Conservation (phyloP, 2,888 invertebrate species). For the Limenitis arthemis region DNA sequence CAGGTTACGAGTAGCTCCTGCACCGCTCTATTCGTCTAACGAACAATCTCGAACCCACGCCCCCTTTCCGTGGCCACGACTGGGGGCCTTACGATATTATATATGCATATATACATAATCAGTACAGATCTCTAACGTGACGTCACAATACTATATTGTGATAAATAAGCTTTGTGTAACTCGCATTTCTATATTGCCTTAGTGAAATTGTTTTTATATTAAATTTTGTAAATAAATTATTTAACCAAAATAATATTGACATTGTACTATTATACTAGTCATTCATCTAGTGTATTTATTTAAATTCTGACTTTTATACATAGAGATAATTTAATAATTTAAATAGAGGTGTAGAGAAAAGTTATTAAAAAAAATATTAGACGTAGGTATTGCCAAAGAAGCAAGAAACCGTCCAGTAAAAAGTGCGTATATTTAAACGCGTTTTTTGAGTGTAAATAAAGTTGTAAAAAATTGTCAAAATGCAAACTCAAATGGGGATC, state of each 20-base stretch:
- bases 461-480: slow-evolving; percentile 29
- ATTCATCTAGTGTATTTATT: slow-evolving; percentile 70
- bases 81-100: slow-evolving; percentile 45
- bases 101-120: slow-evolving; percentile 70
- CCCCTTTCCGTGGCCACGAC: slow-evolving; percentile 67
- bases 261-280: slow-evolving; percentile 64
- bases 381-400: slow-evolving; percentile 41
- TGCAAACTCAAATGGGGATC: slow-evolving; percentile 62
- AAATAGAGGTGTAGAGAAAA: slow-evolving; percentile 15
- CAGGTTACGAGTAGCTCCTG: slow-evolving; percentile 44
- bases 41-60: slow-evolving; percentile 47
- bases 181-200: slow-evolving; percentile 56
- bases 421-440: slow-evolving; percentile 2
- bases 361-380: slow-evolving; percentile 6
- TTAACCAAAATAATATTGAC: slow-evolving; percentile 45
- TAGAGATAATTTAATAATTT: slow-evolving; percentile 28
- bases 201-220: slow-evolving; percentile 35
- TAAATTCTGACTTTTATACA: slow-evolving; percentile 28
- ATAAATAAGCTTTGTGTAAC: slow-evolving; percentile 51
- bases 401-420: slow-evolving; percentile 26
- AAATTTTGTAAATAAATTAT: slow-evolving; percentile 33
- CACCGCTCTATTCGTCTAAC: slow-evolving; percentile 62
- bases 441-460: slow-evolving; percentile 14
- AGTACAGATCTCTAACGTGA: slow-evolving; percentile 67
- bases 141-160: slow-evolving; percentile 65